Base-by-base conservation (phyloP, 2,888 invertebrate species). In the Coleophora deauratella region DNA sequence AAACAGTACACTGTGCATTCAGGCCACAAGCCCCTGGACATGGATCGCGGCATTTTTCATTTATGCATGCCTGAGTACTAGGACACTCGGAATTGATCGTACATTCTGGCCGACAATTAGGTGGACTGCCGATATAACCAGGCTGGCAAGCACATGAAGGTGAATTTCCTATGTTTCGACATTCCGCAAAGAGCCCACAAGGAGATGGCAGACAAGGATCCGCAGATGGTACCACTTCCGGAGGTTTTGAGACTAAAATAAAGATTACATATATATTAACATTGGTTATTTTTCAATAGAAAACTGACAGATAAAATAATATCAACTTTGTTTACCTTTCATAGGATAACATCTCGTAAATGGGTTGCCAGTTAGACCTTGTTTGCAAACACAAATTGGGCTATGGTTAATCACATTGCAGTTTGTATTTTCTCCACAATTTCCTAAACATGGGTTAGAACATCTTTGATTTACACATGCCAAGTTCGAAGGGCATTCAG, bases 301-400 rank as follows among this genome's bases (percentile, higher is more conserved):
- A n/a, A n/a, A n/a, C n/a, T n/a, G 21, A 6, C 21, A 21, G 6
- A 14, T 28, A 37, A 12, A 8, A 9, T 40, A 33, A 8, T 41
- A 27, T 41, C 37, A 35, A 35, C 40, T 33, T 40, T 27, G 53
- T 69, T 68, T 61, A 84, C 85, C 65, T 66, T 72, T 84, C 30
- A 89, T 87, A 14, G 88, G 88, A 51, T 89, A 89, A 54, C 93
- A 93, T 60, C 88, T 88, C n/a, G 90, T 87, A 59, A 93, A 93
- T 15, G 94, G 93, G 88, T 93, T 92, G 45, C 94, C 94, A 2
- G 90, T 90, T 53, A 89, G 89, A 32, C 90, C 88, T 44, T 87
- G 78, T 47, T 90, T 88, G 59, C 94, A 95, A 43, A 89, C 90
- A 62, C 94, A 95, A 56, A 92, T 91, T 1, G 94, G 93, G 62